Evolutionary conservation across 2,888 invertebrate species (phyloP), one percentile per base, ranked within the genome.

Genomic region (Gibbula magus): DNA sequence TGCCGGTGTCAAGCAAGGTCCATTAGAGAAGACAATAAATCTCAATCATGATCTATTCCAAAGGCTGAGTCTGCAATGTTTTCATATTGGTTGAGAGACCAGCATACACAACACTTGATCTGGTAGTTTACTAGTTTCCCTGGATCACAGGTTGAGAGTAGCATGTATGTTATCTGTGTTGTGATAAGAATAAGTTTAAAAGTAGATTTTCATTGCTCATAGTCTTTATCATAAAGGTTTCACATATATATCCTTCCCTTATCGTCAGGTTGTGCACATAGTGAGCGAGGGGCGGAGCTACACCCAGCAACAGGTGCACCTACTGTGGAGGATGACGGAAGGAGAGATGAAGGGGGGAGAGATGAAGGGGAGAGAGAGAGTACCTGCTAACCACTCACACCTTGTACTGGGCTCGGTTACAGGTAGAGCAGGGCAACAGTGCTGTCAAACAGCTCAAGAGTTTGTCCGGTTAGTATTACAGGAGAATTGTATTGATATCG

Each of bases 361-460:
- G 45, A 45, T 13, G 10, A 45, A 13, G 13, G 10, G 1, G 10
- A 13, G 13, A 45, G 45, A 45, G 10, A 45, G 8, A 10, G 74
- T 66, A 61, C n/a, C 66, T 22, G 35, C 61, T 2, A 66, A 79
- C 22, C 76, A 87, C 86, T 76, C 82, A 67, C 85, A 86, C 80
- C 54, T 86, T 35, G 81, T 84, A 3, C 82, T 85, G 83, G 86
- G 86, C 8, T 66, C 81, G 29, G 86, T 86, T 13, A 80, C 77
- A 70, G 74, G 77, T 10, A 81, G 84, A 74, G 51, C 73, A 76
- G 77, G 77, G 18, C 29, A 52, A 20, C n/a, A 66, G 10, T 45
- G 51, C 20, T 75, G 67, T 35, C 74, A 79, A 25, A 54, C 80
- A 56, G 82, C 66, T 70, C 74, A 78, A 52, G 77, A 73, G 18